Evolutionary conservation across 1,140 invertebrate genomes (phyloP), one percentile per base, ranked within the genome.

Genomic region (Drosophila melanica): DNA sequence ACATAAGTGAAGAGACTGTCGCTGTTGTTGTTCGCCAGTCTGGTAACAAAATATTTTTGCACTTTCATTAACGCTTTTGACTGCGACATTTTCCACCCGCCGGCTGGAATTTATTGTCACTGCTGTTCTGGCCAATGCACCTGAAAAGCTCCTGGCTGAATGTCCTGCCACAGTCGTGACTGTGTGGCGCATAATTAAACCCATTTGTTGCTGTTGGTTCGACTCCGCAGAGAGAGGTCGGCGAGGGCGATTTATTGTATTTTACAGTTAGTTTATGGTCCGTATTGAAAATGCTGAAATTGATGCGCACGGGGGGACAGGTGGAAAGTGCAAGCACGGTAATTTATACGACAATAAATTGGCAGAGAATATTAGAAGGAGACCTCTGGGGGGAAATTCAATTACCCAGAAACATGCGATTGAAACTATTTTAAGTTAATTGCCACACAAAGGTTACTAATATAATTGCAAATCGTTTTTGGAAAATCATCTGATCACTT

Each of bases 81-180:
- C 41, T 35, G 60, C 57, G 44, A 57, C 18, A 16, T 14, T 30
- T 48, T 7, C 33, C n/a, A 7, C n/a, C 47, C 27, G 23, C 39
- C 39, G n/a, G 5, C 53, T 60, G 67, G 64, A 86, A 87, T 86
- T 86, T 86, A 87, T 86, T 87, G 70, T 89, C 82, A 79, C 68
- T 76, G 84, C 76, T 66, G 71, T 62, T 60, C 44, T 81, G 81
- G 78, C 76, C 81, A 85, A 86, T 78, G 78, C 81, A 86, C 78
- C 82, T 86, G 80, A 20, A 60, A 45, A 8, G 70, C 68, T 75
- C 63, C 65, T 75, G 80, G 42, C 54, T 58, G 68, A 48, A 73
- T 75, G 70, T 48, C 66, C 64, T 66, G 75, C 3, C 12, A 30
- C 7, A 1, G 10, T 5, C 23, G 16, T 9, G 33, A 10, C n/a